These are phyloP conservation scores for Saccopteryx leptura DNA, from an alignment of 2,113 vertebrate species.

Conservation along the genomic window DNA sequence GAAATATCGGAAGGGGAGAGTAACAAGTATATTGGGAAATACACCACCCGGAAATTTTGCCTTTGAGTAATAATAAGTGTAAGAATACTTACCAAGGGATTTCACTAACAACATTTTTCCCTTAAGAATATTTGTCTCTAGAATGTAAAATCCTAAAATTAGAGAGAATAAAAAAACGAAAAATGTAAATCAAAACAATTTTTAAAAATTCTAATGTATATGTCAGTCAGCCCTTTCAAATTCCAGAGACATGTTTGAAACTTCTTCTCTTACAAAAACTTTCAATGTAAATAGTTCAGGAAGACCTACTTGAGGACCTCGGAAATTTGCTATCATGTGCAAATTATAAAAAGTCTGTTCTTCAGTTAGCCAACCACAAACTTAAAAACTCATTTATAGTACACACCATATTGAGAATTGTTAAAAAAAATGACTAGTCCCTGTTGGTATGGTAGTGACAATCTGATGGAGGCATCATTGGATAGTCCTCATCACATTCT, in stretches of 20 bases:
- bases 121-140: constrained; percentile 18
- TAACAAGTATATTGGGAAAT: background rate
- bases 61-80: background rate
- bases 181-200: background rate
- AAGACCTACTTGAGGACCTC: background rate
- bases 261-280: background rate
- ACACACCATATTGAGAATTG: background rate
- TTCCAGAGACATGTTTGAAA: constrained; percentile 15
- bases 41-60: background rate
- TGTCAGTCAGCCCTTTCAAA: constrained; percentile 9
- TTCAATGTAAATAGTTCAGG: constrained; percentile 13
- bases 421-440: background rate
- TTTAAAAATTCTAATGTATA: background rate
- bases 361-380: background rate
- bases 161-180: background rate
- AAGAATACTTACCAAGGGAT: constrained; percentile 22
- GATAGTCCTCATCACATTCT: background rate
- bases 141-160: constrained; percentile 35
- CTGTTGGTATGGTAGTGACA: background rate
- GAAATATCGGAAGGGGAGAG: background rate
- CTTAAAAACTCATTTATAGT: background rate
- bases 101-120: background rate
- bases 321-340: background rate
- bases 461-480: background rate
- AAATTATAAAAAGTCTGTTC: background rate